Conservation (phyloP, 2,113 vertebrate genomes). For the Strix uralensis region DNA sequence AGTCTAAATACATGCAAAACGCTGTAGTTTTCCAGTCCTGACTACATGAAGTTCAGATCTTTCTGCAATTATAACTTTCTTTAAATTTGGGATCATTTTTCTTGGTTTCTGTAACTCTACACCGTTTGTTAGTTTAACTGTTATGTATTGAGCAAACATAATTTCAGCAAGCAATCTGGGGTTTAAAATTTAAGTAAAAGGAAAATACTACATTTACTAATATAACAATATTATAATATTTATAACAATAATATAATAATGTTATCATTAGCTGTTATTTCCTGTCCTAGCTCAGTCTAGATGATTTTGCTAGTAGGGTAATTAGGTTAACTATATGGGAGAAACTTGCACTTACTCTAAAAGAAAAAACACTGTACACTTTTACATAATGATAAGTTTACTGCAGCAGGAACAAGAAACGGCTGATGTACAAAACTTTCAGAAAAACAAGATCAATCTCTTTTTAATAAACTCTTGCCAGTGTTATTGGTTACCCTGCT, state of each 20-base stretch:
- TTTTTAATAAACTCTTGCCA: neutral
- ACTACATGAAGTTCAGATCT: neutral
- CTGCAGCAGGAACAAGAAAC: neutral
- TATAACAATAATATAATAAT: neutral
- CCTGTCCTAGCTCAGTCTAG: neutral
- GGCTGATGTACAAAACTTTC: neutral
- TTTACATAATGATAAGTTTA: neutral
- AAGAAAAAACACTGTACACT: neutral
- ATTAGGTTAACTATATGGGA: neutral
- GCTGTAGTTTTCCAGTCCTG: neutral
- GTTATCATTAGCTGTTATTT: neutral
- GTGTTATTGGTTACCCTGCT: neutral
- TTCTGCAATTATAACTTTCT: neutral
- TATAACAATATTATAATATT: neutral
- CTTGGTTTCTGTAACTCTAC: neutral
- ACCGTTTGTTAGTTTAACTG: neutral
- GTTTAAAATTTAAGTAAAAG: neutral
- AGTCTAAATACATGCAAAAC: neutral
- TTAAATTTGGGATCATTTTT: neutral
- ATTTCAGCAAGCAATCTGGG: neutral
- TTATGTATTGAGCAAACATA: neutral
- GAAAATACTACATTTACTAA: neutral
- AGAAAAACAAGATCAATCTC: fast-evolving
- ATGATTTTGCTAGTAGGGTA: neutral
- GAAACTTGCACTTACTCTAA: neutral